phyloP scores from a whole-genome alignment of 2,888 invertebrate genomes.

The Rhagium mordax region DNA sequence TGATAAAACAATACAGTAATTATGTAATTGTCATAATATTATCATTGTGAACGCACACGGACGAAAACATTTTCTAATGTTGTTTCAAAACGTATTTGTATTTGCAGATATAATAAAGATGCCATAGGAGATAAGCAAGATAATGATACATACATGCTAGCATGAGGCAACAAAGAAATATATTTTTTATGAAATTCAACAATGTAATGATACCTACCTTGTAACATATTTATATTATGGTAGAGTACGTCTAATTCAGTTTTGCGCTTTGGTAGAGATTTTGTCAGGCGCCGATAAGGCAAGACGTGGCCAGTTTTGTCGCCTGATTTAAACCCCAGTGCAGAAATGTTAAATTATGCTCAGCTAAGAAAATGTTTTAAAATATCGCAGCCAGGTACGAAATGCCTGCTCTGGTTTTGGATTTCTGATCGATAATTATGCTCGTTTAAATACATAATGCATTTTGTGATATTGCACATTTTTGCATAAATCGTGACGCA shows the following conservation, averaged over 20 bases:
- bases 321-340: too few relatives aligned
- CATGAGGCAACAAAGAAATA: slow-evolving; percentile 7
- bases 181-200: background rate
- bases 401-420: too few relatives aligned
- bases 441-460: too few relatives aligned
- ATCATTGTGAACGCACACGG: background rate
- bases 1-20: slow-evolving; percentile 25
- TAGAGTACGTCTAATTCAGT: background rate
- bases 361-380: too few relatives aligned
- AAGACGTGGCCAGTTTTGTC: too few relatives aligned
- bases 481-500: too few relatives aligned
- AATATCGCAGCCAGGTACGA: too few relatives aligned
- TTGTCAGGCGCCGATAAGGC: too few relatives aligned
- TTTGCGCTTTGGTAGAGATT: background rate
- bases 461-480: too few relatives aligned
- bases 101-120: slow-evolving; percentile 21
- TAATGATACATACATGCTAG: background rate
- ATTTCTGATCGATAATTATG: too few relatives aligned
- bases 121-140: background rate
- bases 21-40: slow-evolving; percentile 24
- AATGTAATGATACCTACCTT: slow-evolving; percentile 22
- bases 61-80: slow-evolving; percentile 19
- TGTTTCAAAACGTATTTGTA: slow-evolving; percentile 18
- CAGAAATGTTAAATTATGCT: too few relatives aligned
- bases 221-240: slow-evolving; percentile 23